These are phyloP conservation scores for Tipula lateralis DNA, from an alignment of 2,888 invertebrate genomes.

Conservation along the genomic window DNA sequence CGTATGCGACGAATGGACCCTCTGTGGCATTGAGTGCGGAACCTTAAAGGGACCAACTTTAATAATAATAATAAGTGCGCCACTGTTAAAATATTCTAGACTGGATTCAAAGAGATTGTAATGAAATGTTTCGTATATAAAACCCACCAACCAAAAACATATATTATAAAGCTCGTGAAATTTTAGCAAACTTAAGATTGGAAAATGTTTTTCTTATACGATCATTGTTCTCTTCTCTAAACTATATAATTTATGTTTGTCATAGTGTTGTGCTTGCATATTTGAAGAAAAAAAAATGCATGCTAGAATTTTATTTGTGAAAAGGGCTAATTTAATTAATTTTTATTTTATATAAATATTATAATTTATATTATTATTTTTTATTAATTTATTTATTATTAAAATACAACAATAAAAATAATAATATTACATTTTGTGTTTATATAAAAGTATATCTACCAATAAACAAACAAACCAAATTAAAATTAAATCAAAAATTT, in stretches of 20 bases:
- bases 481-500: constrained; percentile 5
- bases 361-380: constrained; percentile 6
- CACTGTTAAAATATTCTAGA: too few relatives aligned
- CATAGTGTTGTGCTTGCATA: background rate
- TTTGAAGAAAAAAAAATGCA: background rate
- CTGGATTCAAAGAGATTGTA: too few relatives aligned
- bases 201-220: background rate
- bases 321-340: constrained; percentile 25
- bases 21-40: too few relatives aligned
- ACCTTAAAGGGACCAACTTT: too few relatives aligned
- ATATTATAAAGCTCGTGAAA: background rate
- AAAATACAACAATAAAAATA: constrained; percentile 6
- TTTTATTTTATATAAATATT: constrained; percentile 13
- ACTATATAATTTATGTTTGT: background rate
- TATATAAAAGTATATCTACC: background rate
- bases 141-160: background rate
- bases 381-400: constrained; percentile 31
- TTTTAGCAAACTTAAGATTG: background rate
- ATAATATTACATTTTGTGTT: constrained; percentile 12
- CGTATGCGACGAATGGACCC: too few relatives aligned
- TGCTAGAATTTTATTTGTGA: constrained; percentile 19
- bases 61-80: too few relatives aligned
- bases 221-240: background rate
- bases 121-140: background rate
- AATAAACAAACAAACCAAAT: constrained; percentile 12